Evolutionary conservation across 2,888 invertebrate genomes (phyloP), one percentile per base, ranked within the genome.

Genomic region (Gasteruption jaculator): DNA sequence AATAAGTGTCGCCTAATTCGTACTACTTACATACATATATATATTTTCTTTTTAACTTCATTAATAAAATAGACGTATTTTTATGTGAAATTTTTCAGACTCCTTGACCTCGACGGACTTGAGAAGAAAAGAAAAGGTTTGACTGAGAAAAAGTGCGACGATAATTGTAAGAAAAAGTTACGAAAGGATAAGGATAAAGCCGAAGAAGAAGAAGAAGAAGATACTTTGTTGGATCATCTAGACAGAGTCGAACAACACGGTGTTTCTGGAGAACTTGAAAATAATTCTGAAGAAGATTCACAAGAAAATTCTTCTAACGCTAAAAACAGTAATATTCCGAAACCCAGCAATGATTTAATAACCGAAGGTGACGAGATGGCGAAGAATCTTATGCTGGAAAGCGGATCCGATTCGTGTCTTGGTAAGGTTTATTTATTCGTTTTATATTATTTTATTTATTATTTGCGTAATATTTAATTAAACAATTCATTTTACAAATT

Each of bases 181-280:
- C 12, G 35, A 19, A 46, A 49, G 16, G 21, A 46, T 2, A 52
- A n/a, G n/a, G n/a, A n/a, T n/a, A n/a, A n/a, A n/a, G n/a, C n/a
- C n/a, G n/a, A n/a, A n/a, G n/a, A n/a, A n/a, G n/a, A 58, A 29
- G 56, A 55, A 14, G 43, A 44, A 3, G 52, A 55, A 22, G 63
- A 63, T 5, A 56, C 55, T 16, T 45, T 61, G 7, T 24, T 60
- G 45, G 56, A 65, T 51, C 57, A 66, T 33, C 48, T 67, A 14
- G 36, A 57, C 15, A 60, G 48, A 31, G 41, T 55, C 3, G 42
- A 57, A 7, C 56, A 62, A n/a, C n/a, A n/a, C n/a, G n/a, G n/a
- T n/a, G n/a, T n/a, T n/a, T n/a, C n/a, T 18, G 48, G 43, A 5
- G 46, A 54, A 19, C 27, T 38, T 10, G 16, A 36, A 10, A 36